Percentiles rank a stretch among this genome's conserved stretches.
phyloP scores from a whole-genome alignment of 2,888 invertebrate species.

The Allygus modestus region DNA sequence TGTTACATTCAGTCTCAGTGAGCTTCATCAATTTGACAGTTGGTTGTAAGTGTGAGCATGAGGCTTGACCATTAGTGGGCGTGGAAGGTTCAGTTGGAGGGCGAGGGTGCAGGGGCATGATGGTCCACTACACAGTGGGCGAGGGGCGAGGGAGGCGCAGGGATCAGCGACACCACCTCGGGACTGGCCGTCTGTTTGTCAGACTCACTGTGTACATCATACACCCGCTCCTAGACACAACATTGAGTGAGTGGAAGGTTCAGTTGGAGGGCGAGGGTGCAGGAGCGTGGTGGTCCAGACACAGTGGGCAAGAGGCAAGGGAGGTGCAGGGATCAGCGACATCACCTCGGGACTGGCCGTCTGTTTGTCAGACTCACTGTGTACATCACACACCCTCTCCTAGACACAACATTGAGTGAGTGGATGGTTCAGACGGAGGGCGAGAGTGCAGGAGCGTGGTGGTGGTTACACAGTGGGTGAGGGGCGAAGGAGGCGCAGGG shows the following conservation, averaged over 20 bases:
- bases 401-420: constrained; percentile 71
- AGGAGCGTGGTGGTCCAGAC: constrained; percentile 12
- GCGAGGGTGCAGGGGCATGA: constrained; percentile 9
- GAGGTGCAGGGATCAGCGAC: constrained; percentile 82
- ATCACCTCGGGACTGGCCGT: constrained; percentile 80
- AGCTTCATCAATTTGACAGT: neutral
- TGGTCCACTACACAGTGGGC: constrained; percentile 48
- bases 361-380: constrained; percentile 73
- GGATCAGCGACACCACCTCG: constrained; percentile 83
- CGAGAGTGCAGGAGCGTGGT: neutral
- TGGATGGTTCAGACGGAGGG: too few species aligned
- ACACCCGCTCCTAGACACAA: constrained; percentile 78
- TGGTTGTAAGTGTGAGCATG: neutral
- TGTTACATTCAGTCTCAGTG: constrained; percentile 3
- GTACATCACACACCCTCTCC: constrained; percentile 79
- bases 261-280: neutral
- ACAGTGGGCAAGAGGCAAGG: constrained; percentile 71
- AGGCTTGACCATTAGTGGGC: neutral
- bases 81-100: neutral
- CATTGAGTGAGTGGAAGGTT: neutral
- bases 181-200: constrained; percentile 78
- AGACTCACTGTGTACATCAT: constrained; percentile 73
- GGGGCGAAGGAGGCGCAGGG: constrained; percentile 79
- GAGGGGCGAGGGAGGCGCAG: constrained; percentile 78
- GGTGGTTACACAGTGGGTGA: neutral